A percentile compares a stretch with the other conserved stretches of the same genome.
These are phyloP conservation scores for Myripristis jacobus DNA, from an alignment of 2,797 vertebrate species.

Conservation along the genomic window DNA sequence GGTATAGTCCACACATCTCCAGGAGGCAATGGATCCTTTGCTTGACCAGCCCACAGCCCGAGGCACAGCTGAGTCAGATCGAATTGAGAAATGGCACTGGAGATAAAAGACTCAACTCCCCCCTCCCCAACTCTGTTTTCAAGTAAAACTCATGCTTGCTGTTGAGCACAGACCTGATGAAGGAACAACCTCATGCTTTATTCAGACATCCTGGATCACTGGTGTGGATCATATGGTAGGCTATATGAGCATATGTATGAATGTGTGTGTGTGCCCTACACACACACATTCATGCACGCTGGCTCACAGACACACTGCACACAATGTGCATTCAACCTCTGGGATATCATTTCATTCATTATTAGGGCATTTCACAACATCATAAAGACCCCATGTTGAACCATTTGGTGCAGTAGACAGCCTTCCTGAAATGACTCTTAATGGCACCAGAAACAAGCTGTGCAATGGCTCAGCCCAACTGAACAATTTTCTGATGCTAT, in stretches of 20 bases:
- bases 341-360: no score
- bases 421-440: no score
- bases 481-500: no score
- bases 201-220: neutral
- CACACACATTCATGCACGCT: conserved; percentile 1
- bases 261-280: no score
- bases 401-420: no score
- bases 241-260: no score
- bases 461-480: no score
- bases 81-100: neutral
- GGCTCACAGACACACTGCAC: neutral
- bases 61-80: conserved; percentile 19
- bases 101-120: neutral
- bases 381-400: no score
- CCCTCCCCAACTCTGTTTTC: no score
- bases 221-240: neutral
- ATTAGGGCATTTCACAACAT: no score
- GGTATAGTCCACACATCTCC: conserved; percentile 4
- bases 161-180: conserved; percentile 1
- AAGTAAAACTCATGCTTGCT: neutral
- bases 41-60: neutral
- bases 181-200: conserved; percentile 6
- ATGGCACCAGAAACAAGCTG: no score
- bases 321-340: no score
- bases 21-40: conserved; percentile 6